phyloP scores from a whole-genome alignment of 2,888 invertebrate species.

The Pilophorus perplexus region DNA sequence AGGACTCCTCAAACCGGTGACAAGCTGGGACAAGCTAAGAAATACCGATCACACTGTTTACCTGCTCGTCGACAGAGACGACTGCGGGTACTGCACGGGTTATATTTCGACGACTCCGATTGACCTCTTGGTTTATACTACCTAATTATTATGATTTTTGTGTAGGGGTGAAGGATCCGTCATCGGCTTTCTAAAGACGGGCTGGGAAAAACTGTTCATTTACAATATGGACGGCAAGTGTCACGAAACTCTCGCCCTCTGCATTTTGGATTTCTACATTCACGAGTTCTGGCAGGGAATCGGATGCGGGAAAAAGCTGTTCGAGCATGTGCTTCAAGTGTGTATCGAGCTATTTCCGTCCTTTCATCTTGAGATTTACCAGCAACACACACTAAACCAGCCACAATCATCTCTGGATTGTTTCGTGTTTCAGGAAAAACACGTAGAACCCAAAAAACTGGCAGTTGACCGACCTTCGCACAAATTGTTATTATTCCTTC shows the following conservation, averaged over 20 bases:
- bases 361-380: background rate
- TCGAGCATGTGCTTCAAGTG: conserved; percentile 84
- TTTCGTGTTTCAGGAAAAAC: conserved; percentile 61
- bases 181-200: conserved; percentile 87
- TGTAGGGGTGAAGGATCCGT: conserved; percentile 66
- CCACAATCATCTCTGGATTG: background rate
- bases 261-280: conserved; percentile 91
- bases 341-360: conserved; percentile 49
- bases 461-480: conserved; percentile 92
- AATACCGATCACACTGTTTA: conserved; percentile 60
- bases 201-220: conserved; percentile 84
- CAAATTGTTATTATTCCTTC: conserved; percentile 80
- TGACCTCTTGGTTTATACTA: no score
- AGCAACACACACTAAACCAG: no score
- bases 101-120: no score
- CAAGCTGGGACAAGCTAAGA: conserved; percentile 66
- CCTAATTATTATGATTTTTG: no score
- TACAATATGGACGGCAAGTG: conserved; percentile 68
- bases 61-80: conserved; percentile 57
- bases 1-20: conserved; percentile 69
- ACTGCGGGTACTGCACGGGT: conserved; percentile 61
- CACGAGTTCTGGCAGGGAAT: conserved; percentile 77
- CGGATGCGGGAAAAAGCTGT: conserved; percentile 80
- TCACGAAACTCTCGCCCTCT: conserved; percentile 77
- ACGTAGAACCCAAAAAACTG: conserved; percentile 66